phyloP scores from a whole-genome alignment of 2,113 vertebrate genomes.

The Lepus americanus region DNA sequence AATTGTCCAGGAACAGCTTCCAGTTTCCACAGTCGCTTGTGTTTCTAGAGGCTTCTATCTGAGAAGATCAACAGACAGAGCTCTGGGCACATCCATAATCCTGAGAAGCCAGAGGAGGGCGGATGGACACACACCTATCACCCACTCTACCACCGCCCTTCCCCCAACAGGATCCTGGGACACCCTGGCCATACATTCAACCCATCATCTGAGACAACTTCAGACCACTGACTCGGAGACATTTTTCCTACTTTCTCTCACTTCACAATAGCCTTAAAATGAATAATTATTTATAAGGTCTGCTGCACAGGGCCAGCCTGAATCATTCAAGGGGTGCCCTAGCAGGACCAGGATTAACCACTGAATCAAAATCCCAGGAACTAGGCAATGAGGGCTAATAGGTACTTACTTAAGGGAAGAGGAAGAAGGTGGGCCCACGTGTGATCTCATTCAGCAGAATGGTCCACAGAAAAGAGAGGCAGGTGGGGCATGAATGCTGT shows the following conservation, averaged over 20 bases:
- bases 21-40: conserved; percentile 30
- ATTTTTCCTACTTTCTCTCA: neutral
- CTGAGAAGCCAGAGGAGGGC: neutral
- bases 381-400: rapidly evolving
- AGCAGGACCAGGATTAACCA: neutral
- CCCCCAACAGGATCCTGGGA: neutral
- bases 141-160: rapidly evolving
- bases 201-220: neutral
- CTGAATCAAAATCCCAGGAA: neutral
- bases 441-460: neutral
- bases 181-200: neutral
- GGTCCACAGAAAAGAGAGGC: neutral
- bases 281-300: neutral
- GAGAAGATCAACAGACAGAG: conserved; percentile 21
- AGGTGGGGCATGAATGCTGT: neutral
- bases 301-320: neutral
- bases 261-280: neutral
- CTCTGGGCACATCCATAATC: neutral
- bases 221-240: neutral
- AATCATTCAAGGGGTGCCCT: neutral
- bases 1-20: conserved; percentile 62
- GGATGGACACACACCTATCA: rapidly evolving
- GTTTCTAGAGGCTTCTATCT: neutral
- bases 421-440: neutral
- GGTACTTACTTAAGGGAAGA: neutral